Conservation (phyloP, 2,113 vertebrate genomes). For the Mastomys coucha region DNA sequence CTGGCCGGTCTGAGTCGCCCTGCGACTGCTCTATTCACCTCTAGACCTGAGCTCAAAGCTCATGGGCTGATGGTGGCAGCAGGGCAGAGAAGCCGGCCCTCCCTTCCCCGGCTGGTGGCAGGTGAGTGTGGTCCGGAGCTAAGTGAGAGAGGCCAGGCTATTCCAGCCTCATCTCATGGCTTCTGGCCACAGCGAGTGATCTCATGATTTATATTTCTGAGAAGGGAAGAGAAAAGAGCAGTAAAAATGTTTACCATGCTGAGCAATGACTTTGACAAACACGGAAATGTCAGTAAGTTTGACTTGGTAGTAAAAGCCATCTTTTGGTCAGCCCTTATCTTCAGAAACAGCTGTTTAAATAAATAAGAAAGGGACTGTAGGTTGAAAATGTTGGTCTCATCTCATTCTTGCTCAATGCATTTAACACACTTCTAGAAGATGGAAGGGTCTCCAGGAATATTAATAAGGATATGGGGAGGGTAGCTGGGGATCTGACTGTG, state of each 20-base stretch:
- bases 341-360: constrained; percentile 49
- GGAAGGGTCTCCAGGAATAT: neutral
- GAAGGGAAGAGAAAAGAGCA: neutral
- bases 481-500: neutral
- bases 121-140: too few species aligned
- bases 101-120: too few species aligned
- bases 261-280: neutral
- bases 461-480: neutral
- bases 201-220: neutral
- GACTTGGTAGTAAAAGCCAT: constrained; percentile 12
- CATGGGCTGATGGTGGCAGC: too few species aligned
- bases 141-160: too few species aligned
- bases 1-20: too few species aligned
- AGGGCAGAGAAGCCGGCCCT: too few species aligned
- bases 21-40: too few species aligned
- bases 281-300: too few species aligned
- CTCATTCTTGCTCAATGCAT: neutral
- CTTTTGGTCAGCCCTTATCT: neutral
- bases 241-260: neutral
- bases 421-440: constrained; percentile 46
- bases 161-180: too few species aligned
- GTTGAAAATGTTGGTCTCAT: neutral
- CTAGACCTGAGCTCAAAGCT: too few species aligned
- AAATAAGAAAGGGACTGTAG: neutral
- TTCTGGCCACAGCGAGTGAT: too few species aligned